Conservation (phyloP, 2,113 vertebrate species). For the Percina caprodes region DNA sequence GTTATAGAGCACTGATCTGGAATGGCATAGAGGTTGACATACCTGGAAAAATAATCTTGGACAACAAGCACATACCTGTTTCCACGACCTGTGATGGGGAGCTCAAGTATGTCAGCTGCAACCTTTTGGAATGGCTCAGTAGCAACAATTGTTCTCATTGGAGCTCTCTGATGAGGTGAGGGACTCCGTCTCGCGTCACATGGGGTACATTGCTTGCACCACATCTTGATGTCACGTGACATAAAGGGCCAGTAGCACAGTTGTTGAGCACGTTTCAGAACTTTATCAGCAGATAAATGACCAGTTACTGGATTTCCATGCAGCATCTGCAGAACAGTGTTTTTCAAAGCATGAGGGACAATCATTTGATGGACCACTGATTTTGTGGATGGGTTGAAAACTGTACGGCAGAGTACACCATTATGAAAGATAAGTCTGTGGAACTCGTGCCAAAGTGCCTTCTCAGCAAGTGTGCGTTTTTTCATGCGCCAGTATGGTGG, state of each 20-base stretch:
- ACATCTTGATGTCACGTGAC: slow-evolving; percentile 19
- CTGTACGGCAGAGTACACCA: slow-evolving; percentile 19
- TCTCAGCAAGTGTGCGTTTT: not conserved
- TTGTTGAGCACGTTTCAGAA: slow-evolving; percentile 24
- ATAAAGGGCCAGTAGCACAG: slow-evolving; percentile 44
- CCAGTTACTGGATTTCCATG: slow-evolving; percentile 18
- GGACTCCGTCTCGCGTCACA: no score
- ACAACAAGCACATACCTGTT: no score
- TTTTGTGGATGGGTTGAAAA: slow-evolving; percentile 3
- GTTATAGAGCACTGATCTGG: no score
- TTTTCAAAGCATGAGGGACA: not conserved
- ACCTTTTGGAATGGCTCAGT: no score
- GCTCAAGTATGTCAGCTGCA: no score
- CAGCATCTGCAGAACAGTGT: not conserved
- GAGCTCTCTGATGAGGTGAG: not conserved
- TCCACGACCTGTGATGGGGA: no score
- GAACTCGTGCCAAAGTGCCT: not conserved
- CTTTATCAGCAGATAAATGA: not conserved
- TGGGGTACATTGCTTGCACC: no score
- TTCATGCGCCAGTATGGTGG: no score
- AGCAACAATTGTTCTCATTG: not conserved
- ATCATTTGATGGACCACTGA: not conserved
- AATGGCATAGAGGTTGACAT: no score
- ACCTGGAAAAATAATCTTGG: no score
- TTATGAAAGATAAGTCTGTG: slow-evolving; percentile 1